These are phyloP conservation scores for Hippocampus guttulatus DNA, from an alignment of 2,113 vertebrate species.

Conservation along the genomic window DNA sequence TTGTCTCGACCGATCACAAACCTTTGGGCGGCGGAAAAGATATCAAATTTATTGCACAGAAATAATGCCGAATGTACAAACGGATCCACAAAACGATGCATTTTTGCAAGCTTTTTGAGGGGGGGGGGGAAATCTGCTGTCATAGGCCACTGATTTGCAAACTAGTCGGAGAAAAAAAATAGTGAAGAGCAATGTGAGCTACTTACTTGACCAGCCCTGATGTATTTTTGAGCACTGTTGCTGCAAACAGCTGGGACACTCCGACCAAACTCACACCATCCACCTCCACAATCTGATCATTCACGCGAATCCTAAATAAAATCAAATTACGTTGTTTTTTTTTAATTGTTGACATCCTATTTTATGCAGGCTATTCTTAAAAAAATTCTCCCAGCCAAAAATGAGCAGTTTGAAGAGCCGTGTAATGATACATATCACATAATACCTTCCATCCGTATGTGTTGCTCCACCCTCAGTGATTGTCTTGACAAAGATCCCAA, in stretches of 20 bases:
- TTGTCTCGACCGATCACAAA: slow-evolving; percentile 81
- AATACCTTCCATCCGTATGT: slow-evolving; percentile 78
- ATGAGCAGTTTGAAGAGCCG: too few relatives aligned
- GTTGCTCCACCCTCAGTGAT: slow-evolving; percentile 84
- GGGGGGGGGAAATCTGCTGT: too few relatives aligned
- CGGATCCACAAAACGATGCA: too few relatives aligned
- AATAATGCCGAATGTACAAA: not conserved
- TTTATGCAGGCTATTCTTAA: not conserved
- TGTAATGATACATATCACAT: too few relatives aligned
- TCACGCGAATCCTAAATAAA: slow-evolving; percentile 80
- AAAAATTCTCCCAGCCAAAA: too few relatives aligned
- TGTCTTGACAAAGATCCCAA: slow-evolving; percentile 91
- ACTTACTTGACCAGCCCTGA: slow-evolving; percentile 83
- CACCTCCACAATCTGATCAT: slow-evolving; percentile 91
- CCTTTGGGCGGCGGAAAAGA: slow-evolving; percentile 29
- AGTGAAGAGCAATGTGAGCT: not conserved
- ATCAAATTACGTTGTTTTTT: not conserved
- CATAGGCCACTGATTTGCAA: too few relatives aligned
- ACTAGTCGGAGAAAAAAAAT: not conserved
- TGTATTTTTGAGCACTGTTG: slow-evolving; percentile 87
- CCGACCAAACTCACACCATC: slow-evolving; percentile 86
- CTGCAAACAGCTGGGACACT: slow-evolving; percentile 87
- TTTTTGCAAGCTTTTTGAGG: not conserved
- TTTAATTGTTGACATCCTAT: not conserved
- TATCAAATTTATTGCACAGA: not conserved